Conservation (phyloP, 1,140 invertebrate species). For the Pissodes strobi region DNA sequence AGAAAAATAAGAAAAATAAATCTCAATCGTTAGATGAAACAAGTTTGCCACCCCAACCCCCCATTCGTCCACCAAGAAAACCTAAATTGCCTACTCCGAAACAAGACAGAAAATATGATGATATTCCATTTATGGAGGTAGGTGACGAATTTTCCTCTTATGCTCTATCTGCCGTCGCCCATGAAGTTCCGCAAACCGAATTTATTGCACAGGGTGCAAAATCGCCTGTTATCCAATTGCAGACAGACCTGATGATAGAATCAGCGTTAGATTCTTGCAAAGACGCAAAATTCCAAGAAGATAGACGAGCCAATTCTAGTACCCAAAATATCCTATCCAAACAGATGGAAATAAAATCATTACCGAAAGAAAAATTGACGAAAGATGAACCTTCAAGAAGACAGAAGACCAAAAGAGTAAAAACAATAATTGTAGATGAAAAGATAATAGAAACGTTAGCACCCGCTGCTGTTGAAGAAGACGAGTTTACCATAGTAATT, state of each 20-base stretch:
- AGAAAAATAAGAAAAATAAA: slow-evolving; percentile 48
- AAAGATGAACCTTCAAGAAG: slow-evolving; percentile 31
- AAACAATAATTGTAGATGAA: slow-evolving; percentile 40
- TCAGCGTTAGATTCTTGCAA: no score
- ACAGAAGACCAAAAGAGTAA: slow-evolving; percentile 32
- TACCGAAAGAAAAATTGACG: slow-evolving; percentile 22
- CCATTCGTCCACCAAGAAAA: slow-evolving; percentile 40
- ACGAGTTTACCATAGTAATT: slow-evolving; percentile 46
- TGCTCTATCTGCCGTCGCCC: slow-evolving; percentile 23
- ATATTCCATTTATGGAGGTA: slow-evolving; percentile 50
- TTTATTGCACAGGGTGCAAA: background rate
- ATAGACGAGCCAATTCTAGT: no score
- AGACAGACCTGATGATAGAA: background rate
- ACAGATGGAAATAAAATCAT: no score
- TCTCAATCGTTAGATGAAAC: slow-evolving; percentile 38
- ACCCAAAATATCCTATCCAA: no score
- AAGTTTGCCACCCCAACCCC: slow-evolving; percentile 28
- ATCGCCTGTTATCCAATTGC: background rate
- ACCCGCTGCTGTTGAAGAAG: slow-evolving; percentile 45
- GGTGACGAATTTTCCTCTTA: slow-evolving; percentile 28
- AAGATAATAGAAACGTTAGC: slow-evolving; percentile 44
- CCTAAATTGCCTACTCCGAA: slow-evolving; percentile 46
- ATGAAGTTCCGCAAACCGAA: background rate
- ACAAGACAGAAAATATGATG: slow-evolving; percentile 37
- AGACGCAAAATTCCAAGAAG: slow-evolving; percentile 21